These are phyloP conservation scores for Acanthurus lineatus DNA, from an alignment of 2,797 vertebrate species.

Conservation along the genomic window DNA sequence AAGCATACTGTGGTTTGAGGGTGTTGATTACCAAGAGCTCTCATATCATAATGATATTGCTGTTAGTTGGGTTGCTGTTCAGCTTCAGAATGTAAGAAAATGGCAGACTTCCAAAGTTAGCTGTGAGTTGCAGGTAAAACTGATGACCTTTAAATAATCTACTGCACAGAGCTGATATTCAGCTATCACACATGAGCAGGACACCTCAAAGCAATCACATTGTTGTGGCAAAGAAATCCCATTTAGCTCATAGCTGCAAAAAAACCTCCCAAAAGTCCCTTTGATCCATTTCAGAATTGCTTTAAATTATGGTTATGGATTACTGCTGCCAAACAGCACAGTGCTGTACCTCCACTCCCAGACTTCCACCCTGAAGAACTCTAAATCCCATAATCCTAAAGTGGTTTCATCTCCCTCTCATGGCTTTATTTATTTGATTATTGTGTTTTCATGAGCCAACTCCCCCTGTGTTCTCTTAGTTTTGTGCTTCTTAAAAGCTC, in stretches of 20 bases:
- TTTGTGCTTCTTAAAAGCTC: constrained; percentile 57
- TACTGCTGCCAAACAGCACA: constrained; percentile 42
- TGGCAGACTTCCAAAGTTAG: background rate
- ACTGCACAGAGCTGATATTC: background rate
- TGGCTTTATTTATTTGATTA: constrained; percentile 58
- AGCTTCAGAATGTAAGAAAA: background rate
- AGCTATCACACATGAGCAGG: constrained; percentile 16
- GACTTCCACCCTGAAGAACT: constrained; percentile 64
- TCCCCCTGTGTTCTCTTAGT: constrained; percentile 48
- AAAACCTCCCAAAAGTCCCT: constrained; percentile 5
- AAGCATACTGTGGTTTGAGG: background rate
- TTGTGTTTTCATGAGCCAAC: constrained; percentile 54
- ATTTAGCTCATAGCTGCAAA: constrained; percentile 31
- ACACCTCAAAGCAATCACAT: constrained; percentile 23
- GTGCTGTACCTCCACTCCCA: constrained; percentile 46
- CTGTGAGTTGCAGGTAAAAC: constrained; percentile 1
- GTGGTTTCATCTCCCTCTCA: constrained; percentile 54
- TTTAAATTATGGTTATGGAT: constrained; percentile 60
- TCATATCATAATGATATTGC: background rate
- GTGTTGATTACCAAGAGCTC: constrained; percentile 1
- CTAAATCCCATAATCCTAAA: constrained; percentile 78
- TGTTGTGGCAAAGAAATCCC: constrained; percentile 3
- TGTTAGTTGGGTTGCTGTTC: background rate
- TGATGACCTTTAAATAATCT: background rate
- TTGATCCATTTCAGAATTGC: constrained; percentile 59